Evolutionary conservation across 35 echinoderm and acorn worm genomes (phyloP), one percentile per base, ranked within the genome.

Genomic region (Diadema setosum): DNA sequence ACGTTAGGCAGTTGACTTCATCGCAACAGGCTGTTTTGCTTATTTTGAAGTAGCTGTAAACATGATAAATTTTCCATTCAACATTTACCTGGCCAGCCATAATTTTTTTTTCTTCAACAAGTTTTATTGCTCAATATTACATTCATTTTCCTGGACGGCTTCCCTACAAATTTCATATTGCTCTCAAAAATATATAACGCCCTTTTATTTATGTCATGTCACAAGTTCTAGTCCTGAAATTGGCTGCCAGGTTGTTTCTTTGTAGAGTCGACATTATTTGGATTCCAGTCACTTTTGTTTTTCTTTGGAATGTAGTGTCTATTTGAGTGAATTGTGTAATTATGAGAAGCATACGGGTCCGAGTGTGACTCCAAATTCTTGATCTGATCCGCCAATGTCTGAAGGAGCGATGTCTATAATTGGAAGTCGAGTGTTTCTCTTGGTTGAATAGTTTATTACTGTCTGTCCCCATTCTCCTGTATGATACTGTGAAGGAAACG

Each of bases 331-430:
- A n/a, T n/a, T n/a, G n/a, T n/a, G n/a, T 15, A 67, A 67, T 92
- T 93, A 99, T 64, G 91, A 90, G 58, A 94, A 99, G 82, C 96
- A 99, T 5, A 95, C 96, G 84, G 90, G 65, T 27, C 90, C 96
- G 58, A 99, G 89, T 31, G 91, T 90, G 35, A 94, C 56, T 21
- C 89, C 89, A 80, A 99, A 99, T 86, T 95, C 76, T 94, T 94
- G 92, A 59, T 87, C 59, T 49, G 33, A 33, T 57, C 82, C 73
- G 35, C 96, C 96, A 58, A 99, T 74, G 58, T 95, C 96, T 49
- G 60, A 52, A 37, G 90, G 78, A 45, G 92, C 93, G 41, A 99
- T 86, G 69, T 99, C 96, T 18, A 89, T 78, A 78, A 95, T 81
- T 83, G 96, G 96, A 74, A 99, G 84, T 84, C 86, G 93, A 20